phyloP scores from a whole-genome alignment of 2,113 vertebrate species.

The Pardalotus punctatus region DNA sequence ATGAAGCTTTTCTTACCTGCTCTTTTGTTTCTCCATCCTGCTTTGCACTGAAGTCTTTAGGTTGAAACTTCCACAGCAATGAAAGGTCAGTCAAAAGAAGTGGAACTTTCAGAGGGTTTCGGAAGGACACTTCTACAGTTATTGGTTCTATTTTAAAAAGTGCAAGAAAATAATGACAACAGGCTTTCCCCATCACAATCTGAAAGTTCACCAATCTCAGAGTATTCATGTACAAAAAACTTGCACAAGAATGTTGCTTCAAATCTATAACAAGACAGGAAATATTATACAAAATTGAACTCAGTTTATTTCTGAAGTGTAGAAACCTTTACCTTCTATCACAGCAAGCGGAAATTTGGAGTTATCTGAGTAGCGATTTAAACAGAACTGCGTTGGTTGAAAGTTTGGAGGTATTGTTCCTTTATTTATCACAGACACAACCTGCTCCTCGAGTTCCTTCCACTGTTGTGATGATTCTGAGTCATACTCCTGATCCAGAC shows the following conservation, averaged over 20 bases:
- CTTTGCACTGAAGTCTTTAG: constrained; percentile 71
- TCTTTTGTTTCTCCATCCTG: constrained; percentile 70
- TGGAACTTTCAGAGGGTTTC: constrained; percentile 92
- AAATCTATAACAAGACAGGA: neutral
- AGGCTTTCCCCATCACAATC: neutral
- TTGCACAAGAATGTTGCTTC: neutral
- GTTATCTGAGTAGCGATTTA: constrained; percentile 92
- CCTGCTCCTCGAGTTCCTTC: constrained; percentile 90
- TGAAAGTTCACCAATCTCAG: neutral
- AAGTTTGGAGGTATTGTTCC: constrained; percentile 81
- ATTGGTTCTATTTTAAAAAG: constrained; percentile 83
- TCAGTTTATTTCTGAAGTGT: neutral
- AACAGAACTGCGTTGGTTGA: constrained; percentile 90
- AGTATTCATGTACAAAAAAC: neutral
- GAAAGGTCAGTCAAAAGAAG: constrained; percentile 87
- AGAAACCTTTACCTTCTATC: constrained; percentile 80
- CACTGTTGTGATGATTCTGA: constrained; percentile 87
- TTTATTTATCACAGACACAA: constrained; percentile 83
- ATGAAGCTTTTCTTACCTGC: constrained; percentile 69
- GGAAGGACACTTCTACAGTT: constrained; percentile 91
- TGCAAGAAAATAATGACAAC: neutral
- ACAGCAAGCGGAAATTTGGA: constrained; percentile 88
- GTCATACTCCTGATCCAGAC: constrained; percentile 95
- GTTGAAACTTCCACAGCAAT: constrained; percentile 91
- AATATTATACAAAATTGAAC: neutral